Base-by-base conservation (phyloP, 2,888 invertebrate genomes). In the Tenthredo livida region DNA sequence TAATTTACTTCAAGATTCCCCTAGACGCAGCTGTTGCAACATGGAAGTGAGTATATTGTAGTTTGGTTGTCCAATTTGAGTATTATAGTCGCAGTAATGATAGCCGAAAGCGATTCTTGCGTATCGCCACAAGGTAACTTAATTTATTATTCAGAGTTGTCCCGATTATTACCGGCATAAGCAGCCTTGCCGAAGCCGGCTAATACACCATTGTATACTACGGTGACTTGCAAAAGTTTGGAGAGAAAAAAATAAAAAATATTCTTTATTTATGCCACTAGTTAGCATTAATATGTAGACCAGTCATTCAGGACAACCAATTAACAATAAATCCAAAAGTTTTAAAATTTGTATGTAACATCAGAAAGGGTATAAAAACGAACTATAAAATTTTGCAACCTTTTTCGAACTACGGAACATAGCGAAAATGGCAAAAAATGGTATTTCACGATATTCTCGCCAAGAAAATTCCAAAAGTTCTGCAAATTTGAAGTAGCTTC, bases 1-100 rank as follows among this genome's bases (percentile, higher is more conserved):
- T 95, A 86, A 92, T 95, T 83, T 95, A 95, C 90, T 95, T 95
- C 92, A 93, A 93, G 84, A 93, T 95, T 61, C 95, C 95, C 33
- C 92, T 93, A 67, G 94, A 94, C 89, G 92, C 94, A 0, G 91
- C 93, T 33, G 92, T 93, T 33, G 95, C 95, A 25, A 92, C 88
- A 29, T 94, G 94, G 92, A 93, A 93, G 91, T 94, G 90, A 89
- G 90, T 86, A 61, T 37, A 33, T 12, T 25, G 6, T 25, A 47
- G 47, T 43, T n/a, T 15, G 17, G 58, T 29, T 67, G 43, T 21
- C 85, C 12, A 37, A 85, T 65, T 61, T 47, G 43, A 43, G 25
- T n/a, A 75, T 5, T 5, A 75, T 67, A 33, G 33, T 33, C 12
- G 15, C 33, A 17, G 12, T 33, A 12, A 61, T 21, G 25, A 25